Evolutionary conservation across 2,888 invertebrate genomes (phyloP), one percentile per base, ranked within the genome.

Genomic region (Diplolepis rosae): DNA sequence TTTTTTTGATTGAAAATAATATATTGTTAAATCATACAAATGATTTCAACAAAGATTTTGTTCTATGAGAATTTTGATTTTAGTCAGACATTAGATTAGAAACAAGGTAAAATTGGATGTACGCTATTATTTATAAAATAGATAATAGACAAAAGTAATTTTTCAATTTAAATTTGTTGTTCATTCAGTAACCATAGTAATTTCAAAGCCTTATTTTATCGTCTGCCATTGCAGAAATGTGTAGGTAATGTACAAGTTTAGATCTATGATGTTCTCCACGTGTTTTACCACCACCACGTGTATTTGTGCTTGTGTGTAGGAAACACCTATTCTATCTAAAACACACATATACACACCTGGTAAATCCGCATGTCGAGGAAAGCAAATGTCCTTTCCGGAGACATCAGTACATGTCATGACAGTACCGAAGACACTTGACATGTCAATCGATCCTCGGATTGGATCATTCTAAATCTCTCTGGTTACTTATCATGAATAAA

Each of bases 111-210:
- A n/a, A n/a, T n/a, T n/a, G n/a, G n/a, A n/a, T n/a, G n/a, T n/a
- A n/a, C n/a, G n/a, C n/a, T n/a, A n/a, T n/a, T n/a, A n/a, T n/a
- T n/a, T n/a, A n/a, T n/a, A n/a, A n/a, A n/a, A n/a, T n/a, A n/a
- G n/a, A n/a, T n/a, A n/a, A n/a, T n/a, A n/a, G n/a, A n/a, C n/a
- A n/a, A n/a, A n/a, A n/a, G n/a, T n/a, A n/a, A n/a, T n/a, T n/a
- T n/a, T n/a, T n/a, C n/a, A n/a, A n/a, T n/a, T n/a, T 24, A 39
- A 24, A 39, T 51, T 66, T 75, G 74, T 75, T 82, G 79, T 73
- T 66, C 66, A 45, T 72, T 35, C 45, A 56, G 82, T 82, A 80
- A 78, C 81, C 82, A 82, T 82, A 78, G 82, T 56, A 72, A 82
- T 82, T 72, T 69, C 72, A 79, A 80, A 78, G 74, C 78, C 75